Conservation (phyloP, 2,888 invertebrate genomes). For the Torymus tubicola region DNA sequence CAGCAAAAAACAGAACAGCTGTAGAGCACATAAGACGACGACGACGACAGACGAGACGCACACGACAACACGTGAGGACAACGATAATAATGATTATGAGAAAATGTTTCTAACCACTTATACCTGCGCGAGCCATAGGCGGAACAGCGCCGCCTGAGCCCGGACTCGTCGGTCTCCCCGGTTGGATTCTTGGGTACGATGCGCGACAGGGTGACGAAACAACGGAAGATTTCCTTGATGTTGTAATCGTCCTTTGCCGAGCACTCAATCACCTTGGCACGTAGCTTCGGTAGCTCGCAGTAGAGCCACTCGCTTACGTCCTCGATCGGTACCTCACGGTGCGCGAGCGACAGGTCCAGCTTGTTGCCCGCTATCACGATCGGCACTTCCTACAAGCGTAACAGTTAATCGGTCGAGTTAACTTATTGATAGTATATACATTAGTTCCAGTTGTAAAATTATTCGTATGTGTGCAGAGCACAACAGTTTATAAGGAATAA, state of each 20-base stretch:
- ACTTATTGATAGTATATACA: neutral
- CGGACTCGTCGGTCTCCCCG: conserved; percentile 79
- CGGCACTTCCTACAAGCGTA: conserved; percentile 83
- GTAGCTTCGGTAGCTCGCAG: conserved; percentile 85
- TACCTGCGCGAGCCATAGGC: conserved; percentile 80
- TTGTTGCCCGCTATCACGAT: conserved; percentile 93
- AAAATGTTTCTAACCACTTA: neutral
- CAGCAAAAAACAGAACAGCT: too few species aligned
- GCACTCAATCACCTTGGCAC: conserved; percentile 86
- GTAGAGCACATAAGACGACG: too few species aligned
- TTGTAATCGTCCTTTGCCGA: conserved; percentile 88
- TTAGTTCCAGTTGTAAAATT: neutral
- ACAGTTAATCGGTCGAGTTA: neutral
- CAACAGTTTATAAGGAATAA: too few species aligned
- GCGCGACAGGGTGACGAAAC: conserved; percentile 86
- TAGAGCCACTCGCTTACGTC: conserved; percentile 90
- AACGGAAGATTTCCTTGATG: conserved; percentile 88
- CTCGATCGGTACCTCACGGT: conserved; percentile 85
- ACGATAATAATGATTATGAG: neutral
- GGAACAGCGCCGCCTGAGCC: conserved; percentile 85
- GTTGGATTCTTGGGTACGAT: conserved; percentile 80
- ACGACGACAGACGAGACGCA: neutral
- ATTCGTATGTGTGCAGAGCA: too few species aligned
- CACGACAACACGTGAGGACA: neutral
- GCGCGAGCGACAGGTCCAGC: conserved; percentile 84